phyloP scores from a whole-genome alignment of 2,888 invertebrate species.

The Drosophila cyrtoloma region DNA sequence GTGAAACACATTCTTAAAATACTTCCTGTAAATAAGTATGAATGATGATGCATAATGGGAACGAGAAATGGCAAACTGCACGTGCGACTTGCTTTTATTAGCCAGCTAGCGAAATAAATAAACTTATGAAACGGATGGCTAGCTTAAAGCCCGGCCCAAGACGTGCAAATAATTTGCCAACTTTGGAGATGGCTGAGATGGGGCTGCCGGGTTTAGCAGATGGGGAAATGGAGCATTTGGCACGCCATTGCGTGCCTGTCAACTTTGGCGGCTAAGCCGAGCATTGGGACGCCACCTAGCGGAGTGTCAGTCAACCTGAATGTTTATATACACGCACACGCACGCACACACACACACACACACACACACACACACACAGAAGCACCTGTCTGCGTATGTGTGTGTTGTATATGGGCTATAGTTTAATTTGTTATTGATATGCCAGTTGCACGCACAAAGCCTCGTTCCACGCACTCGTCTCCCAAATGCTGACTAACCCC shows the following conservation, averaged over 20 bases:
- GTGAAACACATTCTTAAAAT: background rate
- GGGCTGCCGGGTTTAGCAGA: background rate
- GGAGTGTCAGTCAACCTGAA: slow-evolving; percentile 51
- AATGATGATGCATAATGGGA: background rate
- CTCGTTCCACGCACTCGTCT: slow-evolving; percentile 53
- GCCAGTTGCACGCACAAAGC: slow-evolving; percentile 74
- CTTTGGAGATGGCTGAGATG: background rate
- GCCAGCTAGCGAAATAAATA: background rate
- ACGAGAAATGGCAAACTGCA: slow-evolving; percentile 3
- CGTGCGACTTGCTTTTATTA: background rate
- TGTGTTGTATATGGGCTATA: slow-evolving; percentile 22
- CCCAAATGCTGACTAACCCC: slow-evolving; percentile 29
- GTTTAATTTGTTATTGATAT: slow-evolving; percentile 73
- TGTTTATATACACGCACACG: slow-evolving; percentile 8
- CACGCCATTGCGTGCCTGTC: slow-evolving; percentile 54
- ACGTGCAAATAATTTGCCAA: slow-evolving; percentile 60
- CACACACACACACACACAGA: background rate
- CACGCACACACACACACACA: slow-evolving; percentile 3
- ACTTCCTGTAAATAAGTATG: background rate
- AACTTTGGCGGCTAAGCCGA: slow-evolving; percentile 29
- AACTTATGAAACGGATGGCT: slow-evolving; percentile 13
- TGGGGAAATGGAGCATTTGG: slow-evolving; percentile 20
- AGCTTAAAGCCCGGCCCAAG: slow-evolving; percentile 42
- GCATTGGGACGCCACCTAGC: slow-evolving; percentile 50
- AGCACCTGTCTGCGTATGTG: slow-evolving; percentile 24